Conservation (phyloP, 2,888 invertebrate genomes). For the Torymus aiolomorphi region DNA sequence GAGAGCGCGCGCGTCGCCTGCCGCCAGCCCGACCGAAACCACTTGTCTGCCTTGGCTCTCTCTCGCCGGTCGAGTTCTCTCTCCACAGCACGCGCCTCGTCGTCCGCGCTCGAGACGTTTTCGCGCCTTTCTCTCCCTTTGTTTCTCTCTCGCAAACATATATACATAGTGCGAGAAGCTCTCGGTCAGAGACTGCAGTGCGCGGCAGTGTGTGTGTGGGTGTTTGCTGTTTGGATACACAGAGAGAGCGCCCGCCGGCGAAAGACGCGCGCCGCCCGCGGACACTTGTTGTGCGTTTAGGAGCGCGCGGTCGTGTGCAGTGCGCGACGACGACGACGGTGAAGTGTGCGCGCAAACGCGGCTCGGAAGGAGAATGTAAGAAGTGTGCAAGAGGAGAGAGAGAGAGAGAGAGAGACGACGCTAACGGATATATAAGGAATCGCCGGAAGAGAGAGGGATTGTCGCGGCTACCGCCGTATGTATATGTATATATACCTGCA, state of each 20-base stretch:
- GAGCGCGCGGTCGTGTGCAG: neutral
- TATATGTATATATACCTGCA: no score
- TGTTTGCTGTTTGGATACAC: neutral
- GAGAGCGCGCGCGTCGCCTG: conserved; percentile 40
- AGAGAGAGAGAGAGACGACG: neutral
- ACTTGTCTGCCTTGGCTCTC: conserved; percentile 49
- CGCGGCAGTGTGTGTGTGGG: no score
- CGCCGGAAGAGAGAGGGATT: no score
- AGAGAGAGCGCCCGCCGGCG: neutral
- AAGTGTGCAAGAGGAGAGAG: neutral
- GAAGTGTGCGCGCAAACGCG: neutral
- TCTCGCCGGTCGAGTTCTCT: conserved; percentile 36
- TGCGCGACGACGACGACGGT: neutral
- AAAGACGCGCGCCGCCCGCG: neutral
- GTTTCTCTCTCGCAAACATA: neutral
- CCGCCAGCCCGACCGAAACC: conserved; percentile 42
- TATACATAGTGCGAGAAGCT: no score
- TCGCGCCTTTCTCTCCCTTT: neutral
- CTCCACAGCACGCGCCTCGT: neutral
- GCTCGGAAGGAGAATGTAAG: neutral
- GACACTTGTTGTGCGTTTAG: conserved; percentile 3
- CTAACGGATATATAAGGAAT: neutral
- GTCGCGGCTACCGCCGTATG: no score
- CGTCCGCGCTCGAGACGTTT: neutral
- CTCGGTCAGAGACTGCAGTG: no score